phyloP scores from a whole-genome alignment of 2,113 vertebrate genomes.

The Zosterops pallidus region DNA sequence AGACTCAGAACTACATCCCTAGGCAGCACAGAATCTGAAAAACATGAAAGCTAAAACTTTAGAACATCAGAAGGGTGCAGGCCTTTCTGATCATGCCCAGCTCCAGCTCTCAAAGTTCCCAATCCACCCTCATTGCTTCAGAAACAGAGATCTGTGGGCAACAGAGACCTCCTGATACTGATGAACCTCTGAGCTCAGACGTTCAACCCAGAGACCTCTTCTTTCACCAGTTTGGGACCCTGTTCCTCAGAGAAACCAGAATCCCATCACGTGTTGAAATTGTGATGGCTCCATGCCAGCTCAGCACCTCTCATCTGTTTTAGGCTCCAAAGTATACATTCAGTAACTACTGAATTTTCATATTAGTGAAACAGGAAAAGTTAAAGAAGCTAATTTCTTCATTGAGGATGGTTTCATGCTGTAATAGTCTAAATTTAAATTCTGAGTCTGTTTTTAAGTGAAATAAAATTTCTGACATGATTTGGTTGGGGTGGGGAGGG shows the following conservation, averaged over 20 bases:
- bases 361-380: background rate
- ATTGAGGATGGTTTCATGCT: background rate
- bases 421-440: background rate
- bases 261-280: background rate
- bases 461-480: background rate
- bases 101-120: background rate
- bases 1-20: background rate
- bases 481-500: background rate
- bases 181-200: background rate
- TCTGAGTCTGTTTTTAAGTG: background rate
- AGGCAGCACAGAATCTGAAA: background rate
- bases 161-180: background rate
- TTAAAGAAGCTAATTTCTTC: background rate
- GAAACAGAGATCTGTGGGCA: background rate
- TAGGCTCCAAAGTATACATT: background rate
- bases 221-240: background rate
- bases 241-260: background rate
- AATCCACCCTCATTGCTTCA: accelerated
- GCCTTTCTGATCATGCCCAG: background rate
- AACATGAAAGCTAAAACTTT: background rate
- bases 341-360: background rate
- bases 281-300: background rate
- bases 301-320: accelerated
- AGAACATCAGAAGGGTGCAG: background rate
- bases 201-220: background rate